Base-by-base conservation (phyloP, 2,797 vertebrate genomes). In the Nasua narica region DNA sequence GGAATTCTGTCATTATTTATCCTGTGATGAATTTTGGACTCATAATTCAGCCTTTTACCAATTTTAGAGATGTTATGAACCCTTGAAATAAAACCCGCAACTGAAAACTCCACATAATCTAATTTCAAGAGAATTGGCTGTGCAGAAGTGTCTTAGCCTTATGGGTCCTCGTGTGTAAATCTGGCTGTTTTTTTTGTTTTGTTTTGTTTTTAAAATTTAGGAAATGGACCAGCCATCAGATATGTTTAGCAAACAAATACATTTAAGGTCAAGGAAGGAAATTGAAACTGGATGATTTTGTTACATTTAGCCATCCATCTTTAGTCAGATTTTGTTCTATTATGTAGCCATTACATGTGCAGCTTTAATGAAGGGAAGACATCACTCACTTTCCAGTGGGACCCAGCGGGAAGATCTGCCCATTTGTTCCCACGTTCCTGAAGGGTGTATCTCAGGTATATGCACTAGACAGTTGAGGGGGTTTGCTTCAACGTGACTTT, bases 181-280 rank as follows among this genome's bases (percentile, higher is more conserved):
- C 48, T 25, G 91, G 40, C 9, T 82, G 4, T 81, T n/a, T n/a
- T n/a, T n/a, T n/a, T n/a, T n/a, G n/a, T n/a, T n/a, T n/a, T n/a
- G n/a, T n/a, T n/a, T n/a, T 84, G 54, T 91, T 35, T 96, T 95
- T 89, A 78, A 89, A 89, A 78, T 89, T 82, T 93, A 83, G 65
- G 35, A 72, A 94, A 54, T 7, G 29, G 32, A 90, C 2, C 14
- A 70, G 40, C 25, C n/a, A 25, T 65, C 35, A 70, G 21, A 32
- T 74, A 87, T 76, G 7, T 54, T 96, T 58, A 78, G 21, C 50
- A 94, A 93, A 91, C 35, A 79, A 89, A 69, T 70, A 58, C 11
- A 90, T 90, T 89, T 85, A 84, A 90, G 27, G 60, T 90, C 35
- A 96, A 94, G 78, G 35, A 92, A 79, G 65, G 29, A 79, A 83